Evolutionary conservation across 2,888 invertebrate species (phyloP), one percentile per base, ranked within the genome.

Genomic region (Macaria liturata): DNA sequence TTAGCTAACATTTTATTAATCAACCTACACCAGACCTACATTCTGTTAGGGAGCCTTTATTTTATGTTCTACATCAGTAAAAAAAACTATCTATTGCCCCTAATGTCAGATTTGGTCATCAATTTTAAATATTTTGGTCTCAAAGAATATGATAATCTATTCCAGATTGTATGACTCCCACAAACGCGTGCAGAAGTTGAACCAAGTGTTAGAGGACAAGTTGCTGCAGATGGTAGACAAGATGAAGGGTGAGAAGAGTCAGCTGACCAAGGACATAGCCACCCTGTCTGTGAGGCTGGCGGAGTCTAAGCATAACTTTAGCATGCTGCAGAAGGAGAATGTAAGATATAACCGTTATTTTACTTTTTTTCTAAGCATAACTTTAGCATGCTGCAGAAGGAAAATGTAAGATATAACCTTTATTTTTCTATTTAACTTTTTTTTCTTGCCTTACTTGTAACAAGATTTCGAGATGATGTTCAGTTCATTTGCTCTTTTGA

Each of bases 151-250:
- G 56, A 32, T 39, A 37, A 8, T 42, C 9, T 5, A n/a, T 80
- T 82, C 40, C 79, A 96, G 98, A 75, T 93, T 98, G 69, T 95
- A 97, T 87, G 98, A 98, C 80, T 97, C 98, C 55, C 98, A 98
- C 79, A 97, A 97, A 81, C 94, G 97, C 76, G 95, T 98, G 59
- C 98, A 98, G 86, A 97, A 97, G 87, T 95, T 98, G 45, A 98
- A 98, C 88, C 98, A 98, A 92, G 96, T 96, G 70, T 93, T 98
- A 71, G 98, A 98, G 91, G 98, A 98, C 83, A 98, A 98, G 83
- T 89, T 98, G 62, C 90, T 98, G 61, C 97, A 96, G 86, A 94
- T 98, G 84, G 98, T 98, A 4, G 98, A 98, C 87, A 95, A 96
- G 76, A 97, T 96, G 92, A 97, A 98, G 82, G 95, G 96, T 54